These are phyloP conservation scores for Blastobasis lacticolella DNA, from an alignment of 2,888 invertebrate genomes.

Conservation along the genomic window DNA sequence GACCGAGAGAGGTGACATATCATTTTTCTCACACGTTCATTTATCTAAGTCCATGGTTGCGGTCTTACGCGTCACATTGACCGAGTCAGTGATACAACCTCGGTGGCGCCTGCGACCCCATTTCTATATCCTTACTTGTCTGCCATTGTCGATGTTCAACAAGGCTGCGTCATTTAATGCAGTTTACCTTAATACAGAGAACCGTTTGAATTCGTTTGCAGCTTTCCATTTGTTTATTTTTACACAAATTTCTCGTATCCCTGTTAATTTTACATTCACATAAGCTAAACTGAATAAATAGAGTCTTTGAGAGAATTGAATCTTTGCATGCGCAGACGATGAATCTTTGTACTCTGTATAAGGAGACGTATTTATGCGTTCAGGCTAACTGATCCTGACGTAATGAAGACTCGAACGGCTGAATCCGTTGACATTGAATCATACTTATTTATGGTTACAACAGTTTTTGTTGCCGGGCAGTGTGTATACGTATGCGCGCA, in stretches of 20 bases:
- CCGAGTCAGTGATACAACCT: slow-evolving; percentile 51
- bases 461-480: slow-evolving; percentile 46
- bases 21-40: slow-evolving; percentile 5
- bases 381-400: slow-evolving; percentile 20
- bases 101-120: slow-evolving; percentile 52
- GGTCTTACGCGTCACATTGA: slow-evolving; percentile 33
- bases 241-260: neutral
- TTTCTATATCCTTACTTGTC: slow-evolving; percentile 56
- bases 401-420: slow-evolving; percentile 21
- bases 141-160: slow-evolving; percentile 23
- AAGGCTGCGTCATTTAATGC: slow-evolving; percentile 22
- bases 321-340: too few species aligned
- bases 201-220: slow-evolving; percentile 5
- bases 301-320: too few species aligned
- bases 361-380: too few species aligned
- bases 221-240: slow-evolving; percentile 9
- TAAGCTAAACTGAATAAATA: too few species aligned
- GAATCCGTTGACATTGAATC: slow-evolving; percentile 59
- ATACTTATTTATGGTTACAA: slow-evolving; percentile 59
- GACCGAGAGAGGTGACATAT: too few species aligned
- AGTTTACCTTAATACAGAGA: slow-evolving; percentile 7
- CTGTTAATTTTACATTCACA: slow-evolving; percentile 14
- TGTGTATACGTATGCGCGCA: slow-evolving; percentile 33
- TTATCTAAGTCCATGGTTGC: neutral
- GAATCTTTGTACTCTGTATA: too few species aligned